These are phyloP conservation scores for Fringilla coelebs DNA, from an alignment of 2,797 vertebrate genomes.

Conservation along the genomic window DNA sequence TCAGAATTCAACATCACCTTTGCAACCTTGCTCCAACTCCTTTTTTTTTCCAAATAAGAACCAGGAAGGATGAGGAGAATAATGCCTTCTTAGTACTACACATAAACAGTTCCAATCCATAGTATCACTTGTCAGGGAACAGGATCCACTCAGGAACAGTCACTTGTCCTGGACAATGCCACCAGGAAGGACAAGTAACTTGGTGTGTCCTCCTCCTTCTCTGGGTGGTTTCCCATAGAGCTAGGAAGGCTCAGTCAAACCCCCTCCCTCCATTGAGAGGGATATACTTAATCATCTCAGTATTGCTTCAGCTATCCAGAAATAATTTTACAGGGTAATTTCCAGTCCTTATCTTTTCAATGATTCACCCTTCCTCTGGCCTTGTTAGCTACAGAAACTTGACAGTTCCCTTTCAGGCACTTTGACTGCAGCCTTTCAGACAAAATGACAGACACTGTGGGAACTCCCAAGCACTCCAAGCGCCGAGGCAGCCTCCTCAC, in stretches of 20 bases:
- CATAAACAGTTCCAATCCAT: neutral
- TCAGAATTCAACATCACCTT: neutral
- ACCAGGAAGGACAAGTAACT: neutral
- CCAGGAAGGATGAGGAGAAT: neutral
- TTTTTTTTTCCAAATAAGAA: neutral
- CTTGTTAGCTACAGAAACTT: neutral
- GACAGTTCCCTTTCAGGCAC: neutral
- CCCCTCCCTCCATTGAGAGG: neutral
- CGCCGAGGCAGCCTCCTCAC: neutral
- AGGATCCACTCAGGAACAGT: neutral
- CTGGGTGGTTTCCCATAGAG: neutral
- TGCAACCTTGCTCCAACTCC: neutral
- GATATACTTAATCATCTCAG: neutral
- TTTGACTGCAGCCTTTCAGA: neutral
- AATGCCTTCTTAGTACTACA: neutral
- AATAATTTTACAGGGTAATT: conserved; percentile 5
- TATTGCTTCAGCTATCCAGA: neutral
- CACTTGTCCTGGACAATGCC: neutral
- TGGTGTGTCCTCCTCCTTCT: neutral
- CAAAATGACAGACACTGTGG: neutral
- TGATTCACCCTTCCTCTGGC: conserved; percentile 4
- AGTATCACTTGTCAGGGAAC: neutral
- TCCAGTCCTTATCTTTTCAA: neutral
- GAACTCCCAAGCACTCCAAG: neutral
- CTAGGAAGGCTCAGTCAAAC: neutral